These are phyloP conservation scores for Bembecia ichneumoniformis DNA, from an alignment of 2,888 invertebrate species.

Conservation along the genomic window DNA sequence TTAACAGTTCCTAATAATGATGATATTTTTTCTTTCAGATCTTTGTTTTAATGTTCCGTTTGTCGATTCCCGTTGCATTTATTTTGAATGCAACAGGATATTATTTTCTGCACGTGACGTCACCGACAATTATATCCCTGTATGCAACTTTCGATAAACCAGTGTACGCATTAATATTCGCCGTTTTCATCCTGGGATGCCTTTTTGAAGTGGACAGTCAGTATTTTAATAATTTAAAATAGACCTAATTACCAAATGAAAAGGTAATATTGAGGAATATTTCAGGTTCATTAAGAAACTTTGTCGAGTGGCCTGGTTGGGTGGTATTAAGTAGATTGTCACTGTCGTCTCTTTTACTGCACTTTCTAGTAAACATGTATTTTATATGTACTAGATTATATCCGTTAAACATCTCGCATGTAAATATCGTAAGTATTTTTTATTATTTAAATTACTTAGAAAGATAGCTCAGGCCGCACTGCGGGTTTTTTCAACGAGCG, in stretches of 20 bases:
- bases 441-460: no score
- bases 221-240: background rate
- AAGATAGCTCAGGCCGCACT: no score
- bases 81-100: slow-evolving; percentile 1
- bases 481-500: no score
- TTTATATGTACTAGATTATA: slow-evolving; percentile 4
- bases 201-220: slow-evolving; percentile 7
- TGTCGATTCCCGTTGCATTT: slow-evolving; percentile 4
- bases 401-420: slow-evolving; percentile 6
- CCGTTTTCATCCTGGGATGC: slow-evolving; percentile 8
- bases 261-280: background rate
- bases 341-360: slow-evolving; percentile 5
- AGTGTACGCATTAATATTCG: slow-evolving; percentile 5
- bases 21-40: slow-evolving; percentile 5
- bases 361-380: slow-evolving; percentile 5
- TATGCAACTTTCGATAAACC: slow-evolving; percentile 9
- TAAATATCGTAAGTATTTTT: slow-evolving; percentile 5
- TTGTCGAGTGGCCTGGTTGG: slow-evolving; percentile 10
- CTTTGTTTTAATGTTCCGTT: slow-evolving; percentile 2
- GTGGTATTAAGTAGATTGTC: slow-evolving; percentile 7
- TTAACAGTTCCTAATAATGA: no score
- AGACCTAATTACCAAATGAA: no score
- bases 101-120: slow-evolving; percentile 4
- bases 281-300: slow-evolving; percentile 6
- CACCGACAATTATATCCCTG: slow-evolving; percentile 4